Evolutionary conservation across 2,113 vertebrate genomes (phyloP), one percentile per base, ranked within the genome.

Genomic region (Leiothrix lutea): DNA sequence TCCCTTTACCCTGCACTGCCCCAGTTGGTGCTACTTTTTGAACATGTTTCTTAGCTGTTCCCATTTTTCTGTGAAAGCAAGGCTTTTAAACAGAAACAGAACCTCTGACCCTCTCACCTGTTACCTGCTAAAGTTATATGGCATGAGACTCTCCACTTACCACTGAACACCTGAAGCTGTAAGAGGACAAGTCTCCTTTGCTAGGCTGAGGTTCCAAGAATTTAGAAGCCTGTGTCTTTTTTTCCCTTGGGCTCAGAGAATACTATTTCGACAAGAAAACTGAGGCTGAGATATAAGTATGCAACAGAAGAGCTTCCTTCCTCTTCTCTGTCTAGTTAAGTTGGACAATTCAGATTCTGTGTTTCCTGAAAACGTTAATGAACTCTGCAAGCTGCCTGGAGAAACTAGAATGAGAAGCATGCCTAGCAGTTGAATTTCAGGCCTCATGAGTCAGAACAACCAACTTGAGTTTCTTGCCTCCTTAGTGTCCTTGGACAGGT

Each of bases 81-180:
- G 44, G 36, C 62, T 92, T 92, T 92, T 70, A 93, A 89, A 84
- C 54, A 95, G 88, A 77, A 95, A 40, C 51, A 86, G 47, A 78
- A 80, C 48, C 42, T 92, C 75, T 87, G 66, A 69, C 56, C 73
- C 44, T 83, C 77, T 95, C 53, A 90, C 40, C 40, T 92, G 96
- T 81, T 35, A 61, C 61, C 38, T 77, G 65, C 50, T 88, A 38
- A 81, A 90, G 65, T 65, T 67, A 64, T 74, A 74, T 58, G 94
- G 65, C 44, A n/a, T 8, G 50, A 92, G 75, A 77, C 53, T 80
- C 51, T 90, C 51, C 74, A 54, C 67, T 95, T 96, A 83, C 20
- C 78, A 69, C 50, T 75, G 57, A 81, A 88, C 78, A 89, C 64
- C 64, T 65, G 35, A 88, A 94, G 54, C 64, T 88, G 71, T 92